These are phyloP conservation scores for Meteorus cinctellus DNA, from an alignment of 2,888 invertebrate species.

Conservation along the genomic window DNA sequence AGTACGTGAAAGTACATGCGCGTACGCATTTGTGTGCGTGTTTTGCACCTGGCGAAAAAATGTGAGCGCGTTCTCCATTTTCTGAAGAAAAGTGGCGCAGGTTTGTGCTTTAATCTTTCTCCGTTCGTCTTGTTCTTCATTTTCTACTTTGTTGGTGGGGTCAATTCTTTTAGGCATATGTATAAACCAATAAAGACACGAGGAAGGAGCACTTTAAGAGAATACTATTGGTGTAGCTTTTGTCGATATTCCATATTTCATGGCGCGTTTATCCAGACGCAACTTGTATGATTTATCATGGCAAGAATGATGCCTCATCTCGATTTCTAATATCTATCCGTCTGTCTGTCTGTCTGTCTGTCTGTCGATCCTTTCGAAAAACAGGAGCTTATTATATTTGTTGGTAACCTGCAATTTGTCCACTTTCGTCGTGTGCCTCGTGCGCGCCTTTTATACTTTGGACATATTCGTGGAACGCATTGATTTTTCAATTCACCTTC, in stretches of 20 bases:
- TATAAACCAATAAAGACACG: not conserved
- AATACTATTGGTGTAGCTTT: not conserved
- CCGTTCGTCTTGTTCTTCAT: not conserved
- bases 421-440: conserved; percentile 63
- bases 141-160: not conserved
- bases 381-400: conserved; percentile 72
- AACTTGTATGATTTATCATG: conserved; percentile 66
- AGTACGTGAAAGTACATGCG: not conserved
- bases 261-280: conserved; percentile 29
- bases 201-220: not conserved
- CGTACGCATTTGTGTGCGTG: not conserved
- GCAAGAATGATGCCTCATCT: conserved; percentile 63
- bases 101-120: not conserved
- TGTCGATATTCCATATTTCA: conserved; percentile 41
- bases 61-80: not conserved
- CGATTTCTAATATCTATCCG: conserved; percentile 64
- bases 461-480: conserved; percentile 64
- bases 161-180: not conserved
- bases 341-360: conserved; percentile 36
- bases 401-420: conserved; percentile 71
- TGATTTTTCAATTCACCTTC: conserved; percentile 45
- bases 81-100: not conserved
- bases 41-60: conserved; percentile 39
- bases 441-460: conserved; percentile 29
- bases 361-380: conserved; percentile 47